Evolutionary conservation across 2,888 invertebrate species (phyloP).

Genomic region (Limnephilus auricula): DNA sequence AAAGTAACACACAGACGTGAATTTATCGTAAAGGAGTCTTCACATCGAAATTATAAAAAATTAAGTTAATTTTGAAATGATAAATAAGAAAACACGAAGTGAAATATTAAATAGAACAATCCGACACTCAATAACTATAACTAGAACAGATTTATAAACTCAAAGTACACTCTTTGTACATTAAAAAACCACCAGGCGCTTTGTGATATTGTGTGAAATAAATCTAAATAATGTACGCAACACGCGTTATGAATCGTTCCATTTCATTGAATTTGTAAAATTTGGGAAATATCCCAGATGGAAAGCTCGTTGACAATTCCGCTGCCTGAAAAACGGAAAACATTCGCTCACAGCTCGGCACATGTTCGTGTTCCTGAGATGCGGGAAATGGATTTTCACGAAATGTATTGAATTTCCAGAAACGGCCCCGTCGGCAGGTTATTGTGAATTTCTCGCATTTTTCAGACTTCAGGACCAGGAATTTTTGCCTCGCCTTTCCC

Average conservation of each 20-base stretch:
- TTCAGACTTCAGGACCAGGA: conserved; percentile 51
- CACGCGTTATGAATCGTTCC: conserved; percentile 32
- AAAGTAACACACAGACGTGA: too few species aligned
- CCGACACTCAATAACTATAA: too few species aligned
- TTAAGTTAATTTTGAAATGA: too few species aligned
- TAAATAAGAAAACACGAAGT: too few species aligned
- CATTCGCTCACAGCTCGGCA: conserved; percentile 40
- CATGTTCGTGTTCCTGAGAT: conserved; percentile 45
- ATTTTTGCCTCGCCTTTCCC: conserved; percentile 41
- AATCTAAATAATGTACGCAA: background rate
- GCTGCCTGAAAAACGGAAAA: conserved; percentile 30
- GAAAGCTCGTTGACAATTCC: conserved; percentile 49
- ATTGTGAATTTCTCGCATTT: conserved; percentile 56
- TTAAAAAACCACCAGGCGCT: background rate
- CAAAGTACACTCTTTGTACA: background rate
- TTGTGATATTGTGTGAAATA: conserved; percentile 23
- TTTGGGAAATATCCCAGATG: conserved; percentile 41
- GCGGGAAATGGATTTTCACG: conserved; percentile 52
- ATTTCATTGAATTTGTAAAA: conserved; percentile 45
- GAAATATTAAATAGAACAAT: too few species aligned
- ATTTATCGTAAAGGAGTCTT: too few species aligned
- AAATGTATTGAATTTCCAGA: conserved; percentile 57
- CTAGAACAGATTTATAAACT: background rate
- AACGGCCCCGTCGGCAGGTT: conserved; percentile 44
- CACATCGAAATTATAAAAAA: too few species aligned